Evolutionary conservation across 2,888 invertebrate species (phyloP).

Genomic region (Acleris cristana): DNA sequence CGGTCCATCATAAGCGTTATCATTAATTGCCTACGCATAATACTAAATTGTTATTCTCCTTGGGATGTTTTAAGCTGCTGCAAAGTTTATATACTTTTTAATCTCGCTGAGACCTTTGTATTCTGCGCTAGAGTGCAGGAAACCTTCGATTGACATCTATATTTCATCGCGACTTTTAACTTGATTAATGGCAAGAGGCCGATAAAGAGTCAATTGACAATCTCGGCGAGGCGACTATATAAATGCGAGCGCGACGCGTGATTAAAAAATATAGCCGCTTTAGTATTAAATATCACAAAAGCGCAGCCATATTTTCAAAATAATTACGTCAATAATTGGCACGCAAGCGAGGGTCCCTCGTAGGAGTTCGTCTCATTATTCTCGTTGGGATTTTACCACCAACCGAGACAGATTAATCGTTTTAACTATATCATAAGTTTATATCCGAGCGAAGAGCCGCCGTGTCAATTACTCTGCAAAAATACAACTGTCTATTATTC

Average conservation of each 20-base stretch:
- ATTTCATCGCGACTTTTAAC: slow-evolving; percentile 45
- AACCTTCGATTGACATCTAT: slow-evolving; percentile 27
- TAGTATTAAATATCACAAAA: slow-evolving; percentile 76
- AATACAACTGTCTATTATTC: slow-evolving; percentile 78
- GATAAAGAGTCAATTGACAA: slow-evolving; percentile 73
- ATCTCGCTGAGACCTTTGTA: slow-evolving; percentile 39
- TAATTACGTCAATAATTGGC: slow-evolving; percentile 84
- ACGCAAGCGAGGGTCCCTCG: slow-evolving; percentile 66
- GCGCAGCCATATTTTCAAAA: slow-evolving; percentile 78
- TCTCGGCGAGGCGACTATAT: slow-evolving; percentile 61
- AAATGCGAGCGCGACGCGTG: slow-evolving; percentile 59
- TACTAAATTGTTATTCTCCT: slow-evolving; percentile 16
- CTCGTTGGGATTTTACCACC: slow-evolving; percentile 77
- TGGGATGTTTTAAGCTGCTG: background rate
- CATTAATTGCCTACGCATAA: slow-evolving; percentile 33
- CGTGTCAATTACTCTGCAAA: slow-evolving; percentile 78
- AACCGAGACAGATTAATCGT: slow-evolving; percentile 80
- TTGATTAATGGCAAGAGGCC: slow-evolving; percentile 49
- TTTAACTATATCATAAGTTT: slow-evolving; percentile 80
- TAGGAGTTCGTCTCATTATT: slow-evolving; percentile 74
- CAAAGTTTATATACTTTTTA: slow-evolving; percentile 23
- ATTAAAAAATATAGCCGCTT: slow-evolving; percentile 75
- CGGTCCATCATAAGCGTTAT: slow-evolving; percentile 26
- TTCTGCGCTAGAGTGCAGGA: slow-evolving; percentile 14
- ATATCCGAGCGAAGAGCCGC: slow-evolving; percentile 63